Base-by-base conservation (phyloP, 2,888 invertebrate species). In the Norana najaformis region DNA sequence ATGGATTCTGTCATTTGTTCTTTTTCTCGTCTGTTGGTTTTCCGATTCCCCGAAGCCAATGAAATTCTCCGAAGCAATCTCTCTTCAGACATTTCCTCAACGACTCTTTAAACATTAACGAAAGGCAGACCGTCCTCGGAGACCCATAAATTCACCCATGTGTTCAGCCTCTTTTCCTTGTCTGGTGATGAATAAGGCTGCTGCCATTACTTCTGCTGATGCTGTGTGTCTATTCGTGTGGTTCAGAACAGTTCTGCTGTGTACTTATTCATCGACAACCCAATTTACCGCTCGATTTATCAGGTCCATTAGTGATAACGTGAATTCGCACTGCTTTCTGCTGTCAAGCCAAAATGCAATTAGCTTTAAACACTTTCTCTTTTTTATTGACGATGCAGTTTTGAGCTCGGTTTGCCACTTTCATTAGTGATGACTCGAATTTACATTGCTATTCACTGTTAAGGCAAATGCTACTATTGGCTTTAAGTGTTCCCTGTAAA, bases 41-140 rank as follows among this genome's bases (percentile, higher is more conserved):
- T n/a, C 69, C 69, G n/a, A 69, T 69, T 69, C 69, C 69, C 69
- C 69, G 69, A 69, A 69, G 69, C 69, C 69, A 69, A 69, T 69
- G 30, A 69, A 69, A 69, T 69, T 69, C 8, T 69, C n/a, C 13
- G 1, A 69, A n/a, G n/a, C 69, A 69, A n/a, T 69, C n/a, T 69
- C 30, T n/a, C 69, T 69, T 69, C 69, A 8, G 14, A 41, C 41
- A 18, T 41, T n/a, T n/a, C n/a, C 41, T 41, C 41, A 53, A 53
- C 53, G 53, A 41, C 47, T 47, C 47, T 47, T 47, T 69, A 69
- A n/a, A 8, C 11, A 69, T 8, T 69, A 1, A 23, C 47, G 5
- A 18, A 1, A 47, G 47, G 23, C 47, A 23, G 20, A 47, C 47
- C 69, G 69, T 69, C 69, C 30, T n/a, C 30, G n/a, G 69, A 16